These are phyloP conservation scores for Mycteria americana DNA, from an alignment of 2,797 vertebrate genomes.

Conservation along the genomic window DNA sequence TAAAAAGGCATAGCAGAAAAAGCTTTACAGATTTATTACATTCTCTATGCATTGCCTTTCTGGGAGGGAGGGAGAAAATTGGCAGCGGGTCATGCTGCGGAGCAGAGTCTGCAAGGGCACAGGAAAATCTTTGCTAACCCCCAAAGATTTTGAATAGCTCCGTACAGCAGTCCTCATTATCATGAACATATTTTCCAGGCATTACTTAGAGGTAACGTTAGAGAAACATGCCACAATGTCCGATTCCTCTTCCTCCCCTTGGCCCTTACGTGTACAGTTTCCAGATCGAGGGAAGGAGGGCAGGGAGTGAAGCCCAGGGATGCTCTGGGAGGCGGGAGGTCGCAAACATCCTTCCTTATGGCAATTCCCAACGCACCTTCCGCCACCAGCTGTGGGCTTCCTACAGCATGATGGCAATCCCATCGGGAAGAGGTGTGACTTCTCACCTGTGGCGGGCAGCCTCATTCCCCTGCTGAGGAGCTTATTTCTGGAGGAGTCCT, in stretches of 20 bases:
- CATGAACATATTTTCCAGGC: neutral
- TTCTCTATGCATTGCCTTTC: conserved; percentile 6
- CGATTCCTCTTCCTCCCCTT: neutral
- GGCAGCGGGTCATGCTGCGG: neutral
- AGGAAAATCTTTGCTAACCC: neutral
- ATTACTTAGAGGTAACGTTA: neutral
- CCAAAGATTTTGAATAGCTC: neutral
- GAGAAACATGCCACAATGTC: neutral
- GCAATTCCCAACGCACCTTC: neutral
- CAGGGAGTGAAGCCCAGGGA: neutral
- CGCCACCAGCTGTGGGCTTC: neutral
- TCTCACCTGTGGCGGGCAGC: neutral
- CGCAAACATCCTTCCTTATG: neutral
- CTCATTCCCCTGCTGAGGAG: neutral
- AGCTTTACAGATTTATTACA: conserved; percentile 16
- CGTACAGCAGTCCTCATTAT: neutral
- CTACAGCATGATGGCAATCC: neutral
- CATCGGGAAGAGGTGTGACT: neutral
- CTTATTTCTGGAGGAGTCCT: neutral
- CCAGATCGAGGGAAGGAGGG: neutral
- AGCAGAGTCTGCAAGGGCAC: conserved; percentile 9
- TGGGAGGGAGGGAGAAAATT: neutral
- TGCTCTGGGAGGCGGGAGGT: neutral
- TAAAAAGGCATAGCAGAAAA: conserved; percentile 37
- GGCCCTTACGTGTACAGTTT: rapidly evolving